phyloP scores from a whole-genome alignment of 1,140 invertebrate species.

The Drosophila simulans region DNA sequence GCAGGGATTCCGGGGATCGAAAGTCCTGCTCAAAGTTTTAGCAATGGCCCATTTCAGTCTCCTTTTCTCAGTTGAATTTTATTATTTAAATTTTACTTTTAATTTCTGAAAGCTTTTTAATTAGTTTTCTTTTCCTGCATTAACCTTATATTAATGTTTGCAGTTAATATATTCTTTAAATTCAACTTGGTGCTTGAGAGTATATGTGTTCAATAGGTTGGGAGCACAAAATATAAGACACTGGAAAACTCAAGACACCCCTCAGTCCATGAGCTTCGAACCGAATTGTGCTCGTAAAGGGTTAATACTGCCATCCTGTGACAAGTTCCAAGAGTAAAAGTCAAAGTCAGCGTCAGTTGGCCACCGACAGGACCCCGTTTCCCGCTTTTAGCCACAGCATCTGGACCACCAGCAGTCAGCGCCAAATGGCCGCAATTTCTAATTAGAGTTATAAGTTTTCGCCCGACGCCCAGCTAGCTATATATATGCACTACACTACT shows the following conservation, averaged over 20 bases:
- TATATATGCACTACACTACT: not conserved
- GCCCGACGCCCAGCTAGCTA: conserved; percentile 36
- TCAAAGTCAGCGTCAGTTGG: conserved; percentile 31
- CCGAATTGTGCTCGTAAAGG: not conserved
- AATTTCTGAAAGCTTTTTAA: not conserved
- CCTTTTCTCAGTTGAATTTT: not conserved
- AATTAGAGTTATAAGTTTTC: conserved; percentile 76
- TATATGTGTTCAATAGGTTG: not conserved
- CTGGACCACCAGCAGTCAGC: conserved; percentile 37
- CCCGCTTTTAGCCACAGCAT: conserved; percentile 17
- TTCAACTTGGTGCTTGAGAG: not conserved
- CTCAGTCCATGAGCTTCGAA: too few relatives aligned
- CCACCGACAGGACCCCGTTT: not conserved
- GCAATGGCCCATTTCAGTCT: too few relatives aligned
- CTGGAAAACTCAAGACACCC: too few relatives aligned
- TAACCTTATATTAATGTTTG: not conserved
- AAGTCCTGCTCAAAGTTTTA: not conserved
- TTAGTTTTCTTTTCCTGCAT: not conserved
- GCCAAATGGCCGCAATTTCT: conserved; percentile 61
- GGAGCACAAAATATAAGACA: not conserved
- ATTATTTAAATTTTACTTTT: not conserved
- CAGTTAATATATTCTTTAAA: too few relatives aligned
- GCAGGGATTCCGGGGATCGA: too few relatives aligned
- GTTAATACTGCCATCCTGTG: conserved; percentile 7
- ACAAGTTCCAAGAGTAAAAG: conserved; percentile 37